Evolutionary conservation across 2,888 invertebrate species (phyloP), one percentile per base, ranked within the genome.

Genomic region (Thyatira batis): DNA sequence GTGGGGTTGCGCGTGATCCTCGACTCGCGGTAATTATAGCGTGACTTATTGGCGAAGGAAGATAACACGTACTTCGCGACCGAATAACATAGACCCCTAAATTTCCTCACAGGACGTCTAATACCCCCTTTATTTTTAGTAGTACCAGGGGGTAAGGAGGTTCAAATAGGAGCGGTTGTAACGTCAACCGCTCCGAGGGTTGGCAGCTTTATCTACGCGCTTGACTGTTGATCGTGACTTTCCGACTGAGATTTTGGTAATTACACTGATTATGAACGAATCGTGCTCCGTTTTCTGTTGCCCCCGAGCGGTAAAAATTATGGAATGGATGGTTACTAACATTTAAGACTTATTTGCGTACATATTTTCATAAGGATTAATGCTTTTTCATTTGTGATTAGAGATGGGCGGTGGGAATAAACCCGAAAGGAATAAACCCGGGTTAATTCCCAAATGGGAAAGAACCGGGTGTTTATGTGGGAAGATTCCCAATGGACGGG

Each of bases 21-120:
- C 78, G 71, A 77, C 74, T 78, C 83, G 86, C 85, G 82, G 91
- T 88, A 92, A 91, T 92, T 91, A 92, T 88, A 85, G 89, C 84
- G 84, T 90, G 90, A 92, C 89, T 91, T 91, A 91, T 92, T 91
- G 90, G 84, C 84, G 84, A 81, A 82, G 77, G 78, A 80, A 87
- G 91, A 91, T 91, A 91, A 88, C 90, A 87, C 87, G 87, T 87
- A 83, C 82, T 69, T 72, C 71, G 69, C 79, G 71, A 72, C 90
- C 84, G 81, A 57, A 61, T 50, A 73, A 61, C 51, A 4, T 49
- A 69, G 84, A 83, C 43, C 86, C 65, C 65, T 64, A 50, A 11
- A 45, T 58, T 48, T 54, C 59, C 54, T 65, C 44, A 28, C 50
- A 43, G 20, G 3, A 13, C 59, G 53, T 55, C 61, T 55, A 25